Evolutionary conservation across 2,113 vertebrate genomes (phyloP), one percentile per base, ranked within the genome.

Genomic region (Dendrocopos noguchii): DNA sequence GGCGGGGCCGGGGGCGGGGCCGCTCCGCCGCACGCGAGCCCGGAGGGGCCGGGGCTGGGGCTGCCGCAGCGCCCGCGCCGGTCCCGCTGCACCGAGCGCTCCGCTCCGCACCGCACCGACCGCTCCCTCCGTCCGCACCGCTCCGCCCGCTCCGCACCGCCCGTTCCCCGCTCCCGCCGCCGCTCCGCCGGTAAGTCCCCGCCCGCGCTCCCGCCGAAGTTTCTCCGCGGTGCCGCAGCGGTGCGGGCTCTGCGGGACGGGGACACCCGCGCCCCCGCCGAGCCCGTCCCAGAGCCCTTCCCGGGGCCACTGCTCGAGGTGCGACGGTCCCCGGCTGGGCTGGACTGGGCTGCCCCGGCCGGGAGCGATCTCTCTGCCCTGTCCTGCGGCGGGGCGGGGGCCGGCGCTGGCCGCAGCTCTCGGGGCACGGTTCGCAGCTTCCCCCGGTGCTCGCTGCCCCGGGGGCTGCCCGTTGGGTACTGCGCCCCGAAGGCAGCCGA

Each of bases 201-300:
- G 27, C 44, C 61, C 63, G 78, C 73, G 14, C 80, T 84, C 66
- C 66, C 24, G n/a, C 36, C 21, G 85, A 93, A 93, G 74, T 95
- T 93, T 90, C 44, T 31, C 33, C 46, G 42, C 65, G 65, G 13
- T 84, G 89, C 86, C 88, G 94, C 90, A 87, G 90, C 66, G 50
- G 71, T 27, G 72, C 85, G 65, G 79, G 39, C 36, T 70, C 5
- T 61, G 67, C 67, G 80, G 84, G 91, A 93, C 72, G 63, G 80
- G 17, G 39, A 24, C 6, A 3, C 34, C 68, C 59, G 64, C 59
- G 53, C 24, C 66, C 36, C 29, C 72, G 50, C 72, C 61, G 52
- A 70, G 34, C 46, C n/a, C 36, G 18, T 63, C 53, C 55, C 65
- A 67, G 24, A 33, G 44, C 34, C 56, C 31, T 4, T 77, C 39